Base-by-base conservation (phyloP, 37 sponge, comb jelly and placozoan species). In the Spongilla lacustris region DNA sequence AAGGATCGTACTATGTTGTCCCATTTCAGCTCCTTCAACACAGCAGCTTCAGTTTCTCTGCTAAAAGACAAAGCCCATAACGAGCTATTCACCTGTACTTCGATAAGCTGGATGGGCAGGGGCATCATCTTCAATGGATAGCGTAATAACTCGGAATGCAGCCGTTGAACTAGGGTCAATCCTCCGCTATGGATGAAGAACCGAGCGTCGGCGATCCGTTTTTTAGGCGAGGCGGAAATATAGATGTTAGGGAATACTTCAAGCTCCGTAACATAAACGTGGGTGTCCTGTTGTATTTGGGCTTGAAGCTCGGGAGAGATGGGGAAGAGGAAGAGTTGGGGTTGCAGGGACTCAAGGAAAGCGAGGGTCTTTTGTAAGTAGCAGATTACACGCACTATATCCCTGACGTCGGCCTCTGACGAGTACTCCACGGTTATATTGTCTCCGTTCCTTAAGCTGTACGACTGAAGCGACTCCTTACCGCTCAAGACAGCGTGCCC, bases 141-240 rank as follows among this genome's bases (percentile, higher is more conserved):
- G 0, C 23, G 17, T 19, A 75, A 77, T 41, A 85, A 6, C 2
- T 5, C 32, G 12, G 24, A 19, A 38, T 85, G 76, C 23, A 85
- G 32, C 29, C 76, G 32, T 32, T 75, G 69, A 48, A 85, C 23
- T 27, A 85, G 37, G 9, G 29, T 26, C n/a, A 76, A 5, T 6
- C 85, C 85, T 29, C 69, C 69, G 13, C 4, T 66, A 28, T 76
- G 0, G 29, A 85, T 66, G 41, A 85, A 85, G 23, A 75, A 76
- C 67, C 75, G 69, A 31, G 66, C 71, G 69, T 85, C 75, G 31
- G 85, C 77, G 32, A 76, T 50, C 8, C 48, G 48, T 36, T 26
- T 58, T 3, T 3, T 41, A 6, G 41, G 41, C 6, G 41, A 6
- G 6, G 41, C 3, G 41, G 41, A 41, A 0, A 33, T 58, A 58